phyloP scores from a whole-genome alignment of 1,140 invertebrate genomes.

The Bombus consobrinus region DNA sequence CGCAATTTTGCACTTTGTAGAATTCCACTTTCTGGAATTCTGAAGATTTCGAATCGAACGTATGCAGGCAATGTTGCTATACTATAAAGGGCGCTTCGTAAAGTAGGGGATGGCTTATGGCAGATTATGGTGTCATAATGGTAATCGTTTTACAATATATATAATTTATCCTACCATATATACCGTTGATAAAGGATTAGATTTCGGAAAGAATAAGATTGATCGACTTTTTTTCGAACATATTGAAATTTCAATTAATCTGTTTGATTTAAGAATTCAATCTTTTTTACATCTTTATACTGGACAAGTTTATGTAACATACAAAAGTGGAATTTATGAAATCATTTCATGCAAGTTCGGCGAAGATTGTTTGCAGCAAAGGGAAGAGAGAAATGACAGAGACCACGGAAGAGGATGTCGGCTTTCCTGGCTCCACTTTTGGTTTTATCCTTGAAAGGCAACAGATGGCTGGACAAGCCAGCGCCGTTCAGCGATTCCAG shows the following conservation, averaged over 20 bases:
- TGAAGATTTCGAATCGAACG: neutral
- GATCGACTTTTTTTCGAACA: too few relatives aligned
- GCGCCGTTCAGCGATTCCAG: conserved; percentile 26
- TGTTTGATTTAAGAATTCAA: too few relatives aligned
- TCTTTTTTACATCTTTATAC: too few relatives aligned
- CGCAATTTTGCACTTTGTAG: too few relatives aligned
- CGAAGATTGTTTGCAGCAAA: neutral
- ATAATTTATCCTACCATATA: too few relatives aligned
- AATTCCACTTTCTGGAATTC: neutral
- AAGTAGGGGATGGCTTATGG: neutral
- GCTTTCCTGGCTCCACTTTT: conserved; percentile 45
- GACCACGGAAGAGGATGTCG: conserved; percentile 20
- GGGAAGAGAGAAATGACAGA: conserved; percentile 12
- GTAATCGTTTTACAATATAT: neutral
- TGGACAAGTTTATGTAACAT: too few relatives aligned
- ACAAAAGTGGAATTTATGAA: neutral
- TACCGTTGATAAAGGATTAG: too few relatives aligned
- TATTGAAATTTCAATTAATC: too few relatives aligned
- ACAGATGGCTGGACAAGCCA: conserved; percentile 57
- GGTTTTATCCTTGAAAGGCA: conserved; percentile 47
- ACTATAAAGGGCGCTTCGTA: neutral
- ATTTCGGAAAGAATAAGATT: too few relatives aligned
- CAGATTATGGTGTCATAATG: neutral
- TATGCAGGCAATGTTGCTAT: neutral
- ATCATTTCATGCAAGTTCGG: neutral